Evolutionary conservation across 1,140 invertebrate genomes (phyloP), one percentile per base, ranked within the genome.

Genomic region (Coboldia fuscipes): DNA sequence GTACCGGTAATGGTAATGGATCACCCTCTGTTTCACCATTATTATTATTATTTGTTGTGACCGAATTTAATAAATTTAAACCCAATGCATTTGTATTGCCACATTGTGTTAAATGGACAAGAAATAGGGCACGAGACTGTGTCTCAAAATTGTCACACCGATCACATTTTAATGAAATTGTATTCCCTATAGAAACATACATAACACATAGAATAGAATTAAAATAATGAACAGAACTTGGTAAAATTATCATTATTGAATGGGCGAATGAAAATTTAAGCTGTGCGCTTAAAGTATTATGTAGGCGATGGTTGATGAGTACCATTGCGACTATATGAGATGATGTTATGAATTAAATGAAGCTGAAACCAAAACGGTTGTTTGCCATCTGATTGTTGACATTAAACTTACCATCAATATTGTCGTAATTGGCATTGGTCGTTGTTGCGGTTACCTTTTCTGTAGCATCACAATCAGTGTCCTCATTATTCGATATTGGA

Each of bases 91-190:
- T 33, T 45, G 50, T 5, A 43, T 41, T 35, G 42, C 46, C 36
- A 44, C 68, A 70, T 45, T 69, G 63, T 23, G 67, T 62, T 34
- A 69, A 58, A 45, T 74, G 71, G 24, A 66, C 58, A 37, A 63
- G 58, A 35, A 74, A 54, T 26, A 66, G 61, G 24, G 63, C 51
- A 43, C 66, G 60, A 39, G 64, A 70, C 43, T 61, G 57, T 14
- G 68, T 67, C 57, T 74, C 71, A 45, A 72, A 75, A 42, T 62
- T 66, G 41, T 73, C 70, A 54, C 71, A 75, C 35, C 65, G 59
- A 43, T 70, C 68, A 47, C 69, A 73, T 44, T 64, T 63, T 44
- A 63, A 68, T 43, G 51, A 61, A 48, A 51, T 53, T 27, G 55
- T 50, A 23, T 54, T 53, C 40, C 65, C 62, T n/a, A n/a, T n/a